A percentile compares a stretch with the other conserved stretches of the same genome.
These are phyloP conservation scores for Guaruba guarouba DNA, from an alignment of 2,113 vertebrate species.

Conservation along the genomic window DNA sequence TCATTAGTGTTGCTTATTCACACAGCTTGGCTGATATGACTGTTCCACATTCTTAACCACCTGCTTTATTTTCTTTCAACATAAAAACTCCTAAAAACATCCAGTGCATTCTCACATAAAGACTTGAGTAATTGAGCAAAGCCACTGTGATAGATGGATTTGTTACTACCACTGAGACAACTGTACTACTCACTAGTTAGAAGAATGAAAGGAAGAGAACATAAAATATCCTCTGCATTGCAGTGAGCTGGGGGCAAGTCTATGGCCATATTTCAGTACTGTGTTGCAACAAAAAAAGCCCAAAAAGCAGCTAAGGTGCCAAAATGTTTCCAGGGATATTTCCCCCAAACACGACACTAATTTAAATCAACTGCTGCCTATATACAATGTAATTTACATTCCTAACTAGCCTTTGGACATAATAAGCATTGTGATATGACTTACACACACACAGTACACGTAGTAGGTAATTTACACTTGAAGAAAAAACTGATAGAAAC, in stretches of 20 bases:
- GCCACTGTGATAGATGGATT: neutral
- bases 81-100: neutral
- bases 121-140: neutral
- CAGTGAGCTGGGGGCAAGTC: neutral
- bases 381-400: neutral
- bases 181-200: neutral
- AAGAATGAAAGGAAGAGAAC: neutral
- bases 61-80: neutral
- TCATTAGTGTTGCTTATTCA: neutral
- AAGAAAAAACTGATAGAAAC: neutral
- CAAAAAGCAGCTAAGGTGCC: neutral
- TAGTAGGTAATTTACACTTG: neutral
- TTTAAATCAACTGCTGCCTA: neutral
- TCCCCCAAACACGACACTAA: neutral
- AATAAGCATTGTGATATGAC: neutral
- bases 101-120: neutral
- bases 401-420: neutral
- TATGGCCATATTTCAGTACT: neutral
- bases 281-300: neutral
- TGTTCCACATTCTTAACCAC: neutral
- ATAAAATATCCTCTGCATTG: neutral
- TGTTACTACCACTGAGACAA: neutral
- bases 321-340: neutral
- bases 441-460: neutral
- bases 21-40: neutral